Percentiles rank a stretch among this genome's conserved stretches.
phyloP scores from a whole-genome alignment of 2,797 vertebrate species.

The Spheniscus humboldti region DNA sequence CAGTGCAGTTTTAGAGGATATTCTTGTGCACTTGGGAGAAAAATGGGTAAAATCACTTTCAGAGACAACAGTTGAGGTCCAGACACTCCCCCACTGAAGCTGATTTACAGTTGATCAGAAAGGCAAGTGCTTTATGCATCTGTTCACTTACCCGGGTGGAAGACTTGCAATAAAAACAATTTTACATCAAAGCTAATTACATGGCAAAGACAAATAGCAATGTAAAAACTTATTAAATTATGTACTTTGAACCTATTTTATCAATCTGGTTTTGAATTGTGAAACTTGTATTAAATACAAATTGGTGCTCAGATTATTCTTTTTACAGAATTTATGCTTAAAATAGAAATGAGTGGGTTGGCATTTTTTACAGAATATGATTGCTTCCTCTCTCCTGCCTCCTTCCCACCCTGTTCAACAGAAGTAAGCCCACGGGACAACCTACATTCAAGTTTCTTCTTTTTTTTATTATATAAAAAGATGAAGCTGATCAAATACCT shows the following conservation, averaged over 20 bases:
- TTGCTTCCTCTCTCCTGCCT: slow-evolving; percentile 16
- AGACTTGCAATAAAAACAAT: background rate
- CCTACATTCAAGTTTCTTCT: background rate
- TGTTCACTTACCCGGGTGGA: background rate
- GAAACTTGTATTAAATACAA: background rate
- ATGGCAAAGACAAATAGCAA: background rate
- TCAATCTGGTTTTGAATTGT: background rate
- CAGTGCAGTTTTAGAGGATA: background rate
- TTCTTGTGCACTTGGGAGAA: background rate
- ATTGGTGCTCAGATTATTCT: background rate
- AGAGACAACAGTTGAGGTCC: background rate
- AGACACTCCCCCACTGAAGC: background rate
- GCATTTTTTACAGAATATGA: slow-evolving; percentile 10
- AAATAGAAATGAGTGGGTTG: slow-evolving; percentile 41
- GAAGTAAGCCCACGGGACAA: slow-evolving; percentile 19
- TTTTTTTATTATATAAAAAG: background rate
- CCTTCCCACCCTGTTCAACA: background rate
- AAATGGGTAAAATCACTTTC: background rate
- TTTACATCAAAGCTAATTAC: background rate
- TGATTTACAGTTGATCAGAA: background rate
- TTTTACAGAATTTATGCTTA: slow-evolving; percentile 22
- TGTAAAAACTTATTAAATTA: background rate
- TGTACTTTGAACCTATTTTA: background rate
- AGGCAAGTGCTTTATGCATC: background rate
- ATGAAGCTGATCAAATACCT: background rate